These are phyloP conservation scores for Cassiopea andromeda DNA, from an alignment of 30 jellyfish, hydroid and myxozoan species.

Conservation along the genomic window DNA sequence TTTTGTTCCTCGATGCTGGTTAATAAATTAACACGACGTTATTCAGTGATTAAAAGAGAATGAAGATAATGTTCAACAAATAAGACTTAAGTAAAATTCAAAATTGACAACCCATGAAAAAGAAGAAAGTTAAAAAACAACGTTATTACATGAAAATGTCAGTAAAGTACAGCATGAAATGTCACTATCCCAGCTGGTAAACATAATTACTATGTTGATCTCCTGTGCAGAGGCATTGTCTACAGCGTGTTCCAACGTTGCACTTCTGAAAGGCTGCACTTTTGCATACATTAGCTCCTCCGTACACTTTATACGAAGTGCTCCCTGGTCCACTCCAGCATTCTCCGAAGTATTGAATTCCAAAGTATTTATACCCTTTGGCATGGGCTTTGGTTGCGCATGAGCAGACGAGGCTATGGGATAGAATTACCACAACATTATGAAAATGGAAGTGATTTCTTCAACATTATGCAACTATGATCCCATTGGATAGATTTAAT, in stretches of 20 bases:
- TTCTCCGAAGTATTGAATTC: constrained; percentile 63
- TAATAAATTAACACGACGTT: too few species aligned
- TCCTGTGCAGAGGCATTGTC: constrained; percentile 51
- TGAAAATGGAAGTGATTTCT: too few species aligned
- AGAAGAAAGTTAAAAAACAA: too few species aligned
- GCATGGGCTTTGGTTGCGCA: constrained; percentile 44
- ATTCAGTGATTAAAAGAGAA: too few species aligned
- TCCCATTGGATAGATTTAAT: too few species aligned
- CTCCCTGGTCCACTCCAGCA: constrained; percentile 67
- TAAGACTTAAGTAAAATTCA: too few species aligned
- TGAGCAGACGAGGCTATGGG: constrained; percentile 24
- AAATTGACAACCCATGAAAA: too few species aligned
- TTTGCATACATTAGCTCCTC: constrained; percentile 23
- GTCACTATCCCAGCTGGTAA: background rate
- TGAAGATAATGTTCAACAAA: too few species aligned
- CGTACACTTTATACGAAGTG: constrained; percentile 16
- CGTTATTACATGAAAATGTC: background rate
- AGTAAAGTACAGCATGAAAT: background rate
- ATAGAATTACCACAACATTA: background rate
- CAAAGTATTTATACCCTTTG: constrained; percentile 39
- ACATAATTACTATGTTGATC: constrained; percentile 2
- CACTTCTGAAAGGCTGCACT: constrained; percentile 32
- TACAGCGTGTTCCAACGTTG: background rate
- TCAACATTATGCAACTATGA: too few species aligned
- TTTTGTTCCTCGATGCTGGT: too few species aligned